Evolutionary conservation across 1,140 invertebrate genomes (phyloP).

Genomic region (Cherax destructor): DNA sequence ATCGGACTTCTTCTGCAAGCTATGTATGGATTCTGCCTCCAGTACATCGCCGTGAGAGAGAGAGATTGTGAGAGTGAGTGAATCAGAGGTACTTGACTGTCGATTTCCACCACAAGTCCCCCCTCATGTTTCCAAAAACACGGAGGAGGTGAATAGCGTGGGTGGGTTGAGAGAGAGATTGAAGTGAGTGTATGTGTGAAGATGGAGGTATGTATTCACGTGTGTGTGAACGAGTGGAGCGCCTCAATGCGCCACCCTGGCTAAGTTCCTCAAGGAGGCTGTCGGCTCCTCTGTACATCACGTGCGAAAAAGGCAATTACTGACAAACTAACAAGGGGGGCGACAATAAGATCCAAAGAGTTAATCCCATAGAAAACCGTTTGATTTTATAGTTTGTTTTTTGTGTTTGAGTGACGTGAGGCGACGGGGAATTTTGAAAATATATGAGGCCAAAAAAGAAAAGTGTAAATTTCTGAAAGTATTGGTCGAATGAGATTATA

Average conservation of each 20-base stretch:
- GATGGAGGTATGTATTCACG: background rate
- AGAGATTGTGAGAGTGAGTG: background rate
- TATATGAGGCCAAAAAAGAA: too few species aligned
- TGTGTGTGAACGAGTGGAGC: background rate
- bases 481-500: too few species aligned
- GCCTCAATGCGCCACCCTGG: background rate
- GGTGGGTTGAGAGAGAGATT: background rate
- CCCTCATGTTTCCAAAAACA: slow-evolving; percentile 13
- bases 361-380: background rate
- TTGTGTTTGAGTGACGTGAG: too few species aligned
- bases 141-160: slow-evolving; percentile 3
- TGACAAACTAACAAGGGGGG: background rate
- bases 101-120: background rate
- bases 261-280: background rate
- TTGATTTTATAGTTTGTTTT: background rate
- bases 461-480: too few species aligned
- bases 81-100: background rate
- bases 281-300: background rate
- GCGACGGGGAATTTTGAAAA: too few species aligned
- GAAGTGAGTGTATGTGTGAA: background rate
- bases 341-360: background rate
- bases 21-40: too few species aligned
- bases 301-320: background rate
- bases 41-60: too few species aligned
- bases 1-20: too few species aligned